Evolutionary conservation across 2,888 invertebrate species (phyloP), one percentile per base, ranked within the genome.

Genomic region (Corbicula japonica): DNA sequence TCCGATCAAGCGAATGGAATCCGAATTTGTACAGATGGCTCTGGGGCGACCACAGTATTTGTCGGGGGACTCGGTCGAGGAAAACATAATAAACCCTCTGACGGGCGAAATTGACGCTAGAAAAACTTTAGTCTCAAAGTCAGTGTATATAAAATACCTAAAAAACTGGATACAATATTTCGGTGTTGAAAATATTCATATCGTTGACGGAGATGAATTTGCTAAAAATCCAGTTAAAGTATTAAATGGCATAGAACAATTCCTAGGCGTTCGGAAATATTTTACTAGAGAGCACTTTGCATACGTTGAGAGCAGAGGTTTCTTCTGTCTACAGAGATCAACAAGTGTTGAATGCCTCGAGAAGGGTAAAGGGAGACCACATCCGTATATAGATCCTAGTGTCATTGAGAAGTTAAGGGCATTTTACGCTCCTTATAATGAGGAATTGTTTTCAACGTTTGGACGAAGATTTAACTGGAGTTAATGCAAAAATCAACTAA

Each of bases 81-180:
- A 65, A 23, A 65, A 65, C 21, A 21, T 65, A 1, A 48, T 65
- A 4, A 12, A 52, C 28, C 28, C 50, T 6, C 18, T 23, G n/a
- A 63, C 50, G 48, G 63, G 65, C 8, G 52, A 65, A 34, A 8
- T 65, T 32, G 52, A 65, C 23, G 50, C 23, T 2, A 65, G 28
- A 28, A 65, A 65, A 34, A 65, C 50, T 35, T 23, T 65, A 52
- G 65, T 65, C 6, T 48, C 65, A 35, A 65, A 65, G 34, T 65
- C 65, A 26, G 26, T 65, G 23, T 65, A 65, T 34, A 65, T 65
- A 0, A 65, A 52, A 38, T 65, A 38, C 34, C 65, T 65, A n/a
- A 50, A 26, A 15, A 34, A 35, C 12, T 65, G 65, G 65, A 28
- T 65, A 21, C n/a, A 50, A n/a, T 65, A 65, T 28, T 65, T 65